Conservation (phyloP, 2,888 invertebrate genomes). For the Heliconius charithonia region DNA sequence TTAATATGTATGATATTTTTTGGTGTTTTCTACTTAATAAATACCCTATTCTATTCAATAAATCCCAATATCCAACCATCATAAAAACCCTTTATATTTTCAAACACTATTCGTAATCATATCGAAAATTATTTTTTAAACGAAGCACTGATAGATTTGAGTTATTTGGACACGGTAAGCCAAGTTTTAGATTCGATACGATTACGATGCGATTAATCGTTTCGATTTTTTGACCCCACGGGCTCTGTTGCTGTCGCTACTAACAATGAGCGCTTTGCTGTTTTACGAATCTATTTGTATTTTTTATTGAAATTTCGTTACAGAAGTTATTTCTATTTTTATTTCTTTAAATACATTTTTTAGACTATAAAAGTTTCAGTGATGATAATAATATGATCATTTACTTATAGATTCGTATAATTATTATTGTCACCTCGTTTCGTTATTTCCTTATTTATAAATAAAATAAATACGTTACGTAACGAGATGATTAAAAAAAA, state of each 20-base stretch:
- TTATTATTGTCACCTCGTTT: constrained; percentile 25
- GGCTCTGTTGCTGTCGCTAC: constrained; percentile 35
- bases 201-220: constrained; percentile 18
- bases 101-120: constrained; percentile 16
- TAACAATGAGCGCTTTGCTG: constrained; percentile 42
- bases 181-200: constrained; percentile 18
- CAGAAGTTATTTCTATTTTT: neutral
- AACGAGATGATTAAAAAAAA: constrained; percentile 14
- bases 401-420: constrained; percentile 31
- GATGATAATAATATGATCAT: neutral
- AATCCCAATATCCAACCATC: neutral
- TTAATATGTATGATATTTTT: neutral
- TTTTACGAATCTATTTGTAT: constrained; percentile 31
- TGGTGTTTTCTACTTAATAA: neutral
- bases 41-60: neutral
- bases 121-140: constrained; percentile 1
- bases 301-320: neutral
- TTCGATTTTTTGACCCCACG: constrained; percentile 13
- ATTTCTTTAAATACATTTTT: neutral
- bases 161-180: neutral
- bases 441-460: neutral
- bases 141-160: constrained; percentile 1
- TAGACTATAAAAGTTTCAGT: neutral
- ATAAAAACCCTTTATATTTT: neutral
- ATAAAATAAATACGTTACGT: neutral